Evolutionary conservation across 2,113 vertebrate genomes (phyloP).

Genomic region (Pterocles burchelli): DNA sequence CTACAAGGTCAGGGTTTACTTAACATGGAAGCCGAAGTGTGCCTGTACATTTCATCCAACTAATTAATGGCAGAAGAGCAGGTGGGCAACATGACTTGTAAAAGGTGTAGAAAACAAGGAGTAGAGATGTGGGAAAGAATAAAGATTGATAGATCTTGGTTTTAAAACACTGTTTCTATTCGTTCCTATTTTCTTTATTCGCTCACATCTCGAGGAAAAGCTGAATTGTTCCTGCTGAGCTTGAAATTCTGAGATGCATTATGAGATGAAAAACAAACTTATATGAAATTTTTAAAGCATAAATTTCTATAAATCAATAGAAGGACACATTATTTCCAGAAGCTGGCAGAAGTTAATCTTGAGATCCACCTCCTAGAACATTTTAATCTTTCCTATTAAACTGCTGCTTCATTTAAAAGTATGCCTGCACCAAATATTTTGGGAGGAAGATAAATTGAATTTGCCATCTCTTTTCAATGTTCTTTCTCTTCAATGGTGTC

Average conservation of each 20-base stretch:
- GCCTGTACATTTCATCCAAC: not conserved
- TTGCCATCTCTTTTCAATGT: not conserved
- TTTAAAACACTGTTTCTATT: not conserved
- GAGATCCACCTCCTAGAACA: not conserved
- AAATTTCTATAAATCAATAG: not conserved
- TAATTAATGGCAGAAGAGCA: not conserved
- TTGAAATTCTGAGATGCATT: not conserved
- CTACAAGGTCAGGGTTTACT: not conserved
- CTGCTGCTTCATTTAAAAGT: not conserved
- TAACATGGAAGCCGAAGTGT: not conserved
- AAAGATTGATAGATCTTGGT: not conserved
- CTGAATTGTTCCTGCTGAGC: not conserved
- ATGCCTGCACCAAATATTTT: not conserved
- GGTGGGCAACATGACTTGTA: not conserved
- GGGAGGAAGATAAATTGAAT: not conserved
- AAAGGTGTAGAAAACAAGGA: not conserved
- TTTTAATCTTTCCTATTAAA: slow-evolving; percentile 10
- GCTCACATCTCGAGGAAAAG: not conserved
- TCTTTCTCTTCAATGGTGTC: not conserved
- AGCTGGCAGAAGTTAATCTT: not conserved
- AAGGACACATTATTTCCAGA: not conserved
- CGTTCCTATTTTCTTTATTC: not conserved
- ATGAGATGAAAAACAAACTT: not conserved
- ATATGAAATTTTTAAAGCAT: not conserved
- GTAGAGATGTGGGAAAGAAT: not conserved